Conservation (phyloP, 1,140 invertebrate genomes). For the Thaumetopoea pityocampa region DNA sequence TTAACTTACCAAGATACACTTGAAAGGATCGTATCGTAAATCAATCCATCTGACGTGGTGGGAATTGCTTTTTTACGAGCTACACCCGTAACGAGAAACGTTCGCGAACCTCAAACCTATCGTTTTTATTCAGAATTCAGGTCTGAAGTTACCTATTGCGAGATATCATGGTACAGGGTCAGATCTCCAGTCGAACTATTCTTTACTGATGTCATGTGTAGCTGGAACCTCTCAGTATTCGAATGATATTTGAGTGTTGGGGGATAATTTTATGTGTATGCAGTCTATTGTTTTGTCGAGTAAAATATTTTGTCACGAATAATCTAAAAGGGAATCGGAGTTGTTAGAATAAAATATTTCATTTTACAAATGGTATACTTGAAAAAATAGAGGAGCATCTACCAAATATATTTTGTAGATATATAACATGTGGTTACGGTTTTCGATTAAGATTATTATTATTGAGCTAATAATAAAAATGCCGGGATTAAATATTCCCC, state of each 20-base stretch:
- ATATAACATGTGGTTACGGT: too few species aligned
- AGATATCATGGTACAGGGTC: conserved; percentile 1
- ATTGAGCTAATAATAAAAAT: too few species aligned
- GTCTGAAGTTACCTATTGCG: too few species aligned
- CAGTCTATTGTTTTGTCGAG: background rate
- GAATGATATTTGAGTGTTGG: conserved; percentile 9
- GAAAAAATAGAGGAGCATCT: too few species aligned
- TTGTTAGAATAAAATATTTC: conserved; percentile 2
- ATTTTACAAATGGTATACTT: too few species aligned
- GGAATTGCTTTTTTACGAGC: conserved; percentile 24
- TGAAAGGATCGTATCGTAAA: conserved; percentile 22
- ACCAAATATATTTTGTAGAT: too few species aligned
- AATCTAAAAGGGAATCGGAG: too few species aligned
- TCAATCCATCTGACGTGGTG: conserved; percentile 25
- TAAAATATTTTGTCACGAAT: too few species aligned
- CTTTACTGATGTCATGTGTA: background rate
- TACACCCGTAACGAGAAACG: conserved; percentile 9
- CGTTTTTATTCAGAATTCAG: too few species aligned
- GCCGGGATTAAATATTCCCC: too few species aligned
- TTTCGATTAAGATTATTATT: too few species aligned
- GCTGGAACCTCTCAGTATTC: conserved; percentile 8
- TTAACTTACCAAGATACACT: conserved; percentile 24
- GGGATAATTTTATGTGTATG: background rate
- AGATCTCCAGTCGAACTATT: conserved; percentile 2
- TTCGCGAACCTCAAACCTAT: background rate